Evolutionary conservation across 1,140 invertebrate genomes (phyloP), one percentile per base, ranked within the genome.

Genomic region (Tetragnatha versicolor): DNA sequence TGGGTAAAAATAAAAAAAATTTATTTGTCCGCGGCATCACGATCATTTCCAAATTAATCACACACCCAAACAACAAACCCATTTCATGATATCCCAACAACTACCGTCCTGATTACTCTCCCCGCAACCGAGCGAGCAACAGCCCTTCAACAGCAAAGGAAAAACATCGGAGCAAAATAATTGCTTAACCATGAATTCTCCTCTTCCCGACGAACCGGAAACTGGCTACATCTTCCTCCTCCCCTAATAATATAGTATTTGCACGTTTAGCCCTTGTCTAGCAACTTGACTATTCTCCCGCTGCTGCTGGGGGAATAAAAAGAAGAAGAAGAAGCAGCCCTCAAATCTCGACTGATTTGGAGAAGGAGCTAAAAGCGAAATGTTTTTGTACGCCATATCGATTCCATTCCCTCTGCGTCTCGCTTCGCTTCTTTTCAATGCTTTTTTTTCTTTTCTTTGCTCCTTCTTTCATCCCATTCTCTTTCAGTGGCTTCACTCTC

Each of bases 341-440:
- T 69, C 47, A 69, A 69, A 69, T 69, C 66, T 69, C 66, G 29
- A 31, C 47, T 69, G 66, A 69, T 69, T 69, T 69, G 7, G 5
- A 69, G 63, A 39, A 69, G 29, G 29, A 69, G 66, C 47, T 45
- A 69, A 69, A 53, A 69, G 49, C 45, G 66, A 69, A 69, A 69
- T 69, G 66, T 69, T 69, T 69, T 69, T 69, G 66, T 69, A 69
- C 66, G 66, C 47, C 29, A 47, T 69, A 69, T 69, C 66, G 66
- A 69, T 69, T 69, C 66, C 66, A 69, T 69, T 69, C 66, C 47
- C 66, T 69, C 66, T 69, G 51, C 66, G 66, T 53, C 27, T 69
- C 66, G 66, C 66, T 69, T 69, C 66, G 39, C 66, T 69, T 69
- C 66, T 53, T 27, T 53, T 69, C 45, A 69, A 69, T 53, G 66